Evolutionary conservation across 2,113 vertebrate species (phyloP).

Genomic region (Oryctolagus cuniculus): mOryCun1.1 NC_091435.1:94346501-94347000

Average conservation of each 20-base stretch:
- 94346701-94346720: background rate
- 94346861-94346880: conserved; percentile 70
- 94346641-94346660: background rate
- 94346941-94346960: background rate
- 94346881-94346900: conserved; percentile 68
- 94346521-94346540: background rate
- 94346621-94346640: background rate
- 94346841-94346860: conserved; percentile 64
- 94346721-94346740: background rate
- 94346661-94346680: background rate
- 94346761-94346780: background rate
- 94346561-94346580: conserved; percentile 27
- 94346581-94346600: background rate
- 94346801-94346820: conserved; percentile 61
- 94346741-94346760: conserved; percentile 29
- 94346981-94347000: background rate
- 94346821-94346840: conserved; percentile 72
- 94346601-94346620: background rate
- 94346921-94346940: conserved; percentile 25
- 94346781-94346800: conserved; percentile 43
- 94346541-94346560: conserved; percentile 65
- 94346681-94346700: background rate
- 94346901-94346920: conserved; percentile 27
- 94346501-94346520: conserved; percentile 58
- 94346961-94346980: conserved; percentile 7